These are phyloP conservation scores for Monochamus alternatus DNA, from an alignment of 2,888 invertebrate genomes.

Conservation along the genomic window DNA sequence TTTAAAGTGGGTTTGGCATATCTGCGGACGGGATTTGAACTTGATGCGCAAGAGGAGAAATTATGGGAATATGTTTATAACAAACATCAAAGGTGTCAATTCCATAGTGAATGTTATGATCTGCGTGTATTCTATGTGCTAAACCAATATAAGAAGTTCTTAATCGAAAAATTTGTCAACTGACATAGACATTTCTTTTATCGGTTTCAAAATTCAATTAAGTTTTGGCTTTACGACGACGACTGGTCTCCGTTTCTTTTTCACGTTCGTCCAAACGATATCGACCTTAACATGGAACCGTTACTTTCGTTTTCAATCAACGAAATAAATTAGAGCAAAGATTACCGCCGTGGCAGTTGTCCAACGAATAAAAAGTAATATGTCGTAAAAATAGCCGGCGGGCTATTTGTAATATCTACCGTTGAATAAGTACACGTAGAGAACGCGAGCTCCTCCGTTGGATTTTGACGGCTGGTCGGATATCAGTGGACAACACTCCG, in stretches of 20 bases:
- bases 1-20: too few species aligned
- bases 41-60: too few species aligned
- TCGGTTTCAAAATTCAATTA: slow-evolving; percentile 1
- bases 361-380: slow-evolving; percentile 38
- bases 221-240: not conserved
- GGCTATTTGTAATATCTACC: slow-evolving; percentile 17
- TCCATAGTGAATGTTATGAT: too few species aligned
- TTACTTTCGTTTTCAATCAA: slow-evolving; percentile 42
- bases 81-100: too few species aligned
- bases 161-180: too few species aligned
- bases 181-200: not conserved
- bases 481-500: slow-evolving; percentile 25
- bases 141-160: too few species aligned
- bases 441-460: not conserved
- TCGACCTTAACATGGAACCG: not conserved
- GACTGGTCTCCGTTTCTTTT: not conserved
- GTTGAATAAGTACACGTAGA: slow-evolving; percentile 20
- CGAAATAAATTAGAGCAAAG: slow-evolving; percentile 33
- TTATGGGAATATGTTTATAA: too few species aligned
- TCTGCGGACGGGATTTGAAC: too few species aligned
- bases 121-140: too few species aligned
- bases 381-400: slow-evolving; percentile 27
- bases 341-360: slow-evolving; percentile 39
- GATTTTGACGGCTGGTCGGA: not conserved
- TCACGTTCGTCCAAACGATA: not conserved